Conservation (phyloP, 2,888 invertebrate genomes). For the Sussaba pulchella region DNA sequence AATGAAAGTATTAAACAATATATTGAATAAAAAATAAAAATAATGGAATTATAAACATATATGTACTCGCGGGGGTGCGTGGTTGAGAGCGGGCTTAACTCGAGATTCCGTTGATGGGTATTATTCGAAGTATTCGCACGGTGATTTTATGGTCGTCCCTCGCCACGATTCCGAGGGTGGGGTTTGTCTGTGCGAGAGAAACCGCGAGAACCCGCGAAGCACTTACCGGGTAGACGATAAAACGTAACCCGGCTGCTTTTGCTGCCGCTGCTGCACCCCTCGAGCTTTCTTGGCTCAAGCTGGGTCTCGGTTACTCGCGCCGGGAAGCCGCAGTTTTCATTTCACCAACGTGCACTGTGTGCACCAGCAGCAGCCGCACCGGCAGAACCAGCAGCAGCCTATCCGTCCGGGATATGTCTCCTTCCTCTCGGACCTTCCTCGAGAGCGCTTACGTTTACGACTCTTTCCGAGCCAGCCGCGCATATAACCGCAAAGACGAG, state of each 20-base stretch:
- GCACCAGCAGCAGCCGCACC: no score
- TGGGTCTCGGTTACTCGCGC: conserved; percentile 49
- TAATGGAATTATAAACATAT: not conserved
- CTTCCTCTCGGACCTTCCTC: conserved; percentile 55
- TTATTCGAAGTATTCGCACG: conserved; percentile 72
- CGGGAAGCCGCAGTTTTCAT: conserved; percentile 74
- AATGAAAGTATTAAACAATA: no score
- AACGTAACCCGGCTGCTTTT: conserved; percentile 68
- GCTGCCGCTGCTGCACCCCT: conserved; percentile 26
- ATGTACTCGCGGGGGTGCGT: conserved; percentile 6
- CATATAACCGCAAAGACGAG: conserved; percentile 60
- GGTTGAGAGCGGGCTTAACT: conserved; percentile 54
- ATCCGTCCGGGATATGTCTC: conserved; percentile 63
- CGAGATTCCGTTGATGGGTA: conserved; percentile 53
- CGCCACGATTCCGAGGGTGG: conserved; percentile 32
- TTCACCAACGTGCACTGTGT: conserved; percentile 72
- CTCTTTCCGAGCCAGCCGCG: conserved; percentile 70
- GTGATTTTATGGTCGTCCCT: conserved; percentile 75
- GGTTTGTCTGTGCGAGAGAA: conserved; percentile 43
- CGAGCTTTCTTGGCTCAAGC: conserved; percentile 34
- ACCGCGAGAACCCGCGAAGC: conserved; percentile 75
- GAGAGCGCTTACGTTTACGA: conserved; percentile 75
- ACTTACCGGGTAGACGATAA: conserved; percentile 75
- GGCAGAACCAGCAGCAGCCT: no score
- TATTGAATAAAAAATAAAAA: no score